Percentiles rank a stretch among this genome's conserved stretches.
phyloP scores from a whole-genome alignment of 2,797 vertebrate genomes.

The Pampus argenteus region DNA sequence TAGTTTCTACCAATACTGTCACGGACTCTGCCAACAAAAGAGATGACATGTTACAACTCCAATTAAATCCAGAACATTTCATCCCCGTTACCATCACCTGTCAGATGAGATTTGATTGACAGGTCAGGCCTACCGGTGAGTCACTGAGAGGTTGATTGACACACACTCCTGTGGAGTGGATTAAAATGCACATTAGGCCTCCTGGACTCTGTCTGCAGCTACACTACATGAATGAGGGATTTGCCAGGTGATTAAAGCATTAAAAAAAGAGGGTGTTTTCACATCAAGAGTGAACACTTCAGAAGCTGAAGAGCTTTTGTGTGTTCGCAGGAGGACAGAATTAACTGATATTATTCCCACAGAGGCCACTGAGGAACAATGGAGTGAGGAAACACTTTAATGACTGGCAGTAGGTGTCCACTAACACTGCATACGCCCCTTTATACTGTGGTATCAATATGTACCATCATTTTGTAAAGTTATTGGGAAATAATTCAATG shows the following conservation, averaged over 20 bases:
- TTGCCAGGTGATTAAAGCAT: conserved; percentile 39
- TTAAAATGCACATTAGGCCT: conserved; percentile 51
- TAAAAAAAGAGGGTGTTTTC: background rate
- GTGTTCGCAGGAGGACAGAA: conserved; percentile 8
- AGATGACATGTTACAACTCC: conserved; percentile 3
- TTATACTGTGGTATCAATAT: too few species aligned
- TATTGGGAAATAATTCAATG: too few species aligned
- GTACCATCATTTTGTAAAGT: too few species aligned
- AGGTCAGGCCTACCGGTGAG: conserved; percentile 26
- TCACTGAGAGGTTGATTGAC: conserved; percentile 41
- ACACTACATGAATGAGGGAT: conserved; percentile 18
- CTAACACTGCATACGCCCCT: too few species aligned
- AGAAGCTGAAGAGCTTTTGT: background rate
- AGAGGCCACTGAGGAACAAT: background rate
- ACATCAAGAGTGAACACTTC: conserved; percentile 11
- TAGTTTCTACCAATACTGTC: conserved; percentile 8
- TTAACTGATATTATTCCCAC: conserved; percentile 10
- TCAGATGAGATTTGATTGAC: conserved; percentile 49
- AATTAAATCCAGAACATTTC: conserved; percentile 20
- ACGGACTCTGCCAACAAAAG: too few species aligned
- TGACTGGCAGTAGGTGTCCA: background rate
- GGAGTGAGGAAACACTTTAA: background rate
- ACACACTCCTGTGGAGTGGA: conserved; percentile 45
- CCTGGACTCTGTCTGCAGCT: conserved; percentile 12
- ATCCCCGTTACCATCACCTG: conserved; percentile 17